Evolutionary conservation across 2,113 vertebrate species (phyloP), one percentile per base, ranked within the genome.

Genomic region (Neodontobutis hainanensis): DNA sequence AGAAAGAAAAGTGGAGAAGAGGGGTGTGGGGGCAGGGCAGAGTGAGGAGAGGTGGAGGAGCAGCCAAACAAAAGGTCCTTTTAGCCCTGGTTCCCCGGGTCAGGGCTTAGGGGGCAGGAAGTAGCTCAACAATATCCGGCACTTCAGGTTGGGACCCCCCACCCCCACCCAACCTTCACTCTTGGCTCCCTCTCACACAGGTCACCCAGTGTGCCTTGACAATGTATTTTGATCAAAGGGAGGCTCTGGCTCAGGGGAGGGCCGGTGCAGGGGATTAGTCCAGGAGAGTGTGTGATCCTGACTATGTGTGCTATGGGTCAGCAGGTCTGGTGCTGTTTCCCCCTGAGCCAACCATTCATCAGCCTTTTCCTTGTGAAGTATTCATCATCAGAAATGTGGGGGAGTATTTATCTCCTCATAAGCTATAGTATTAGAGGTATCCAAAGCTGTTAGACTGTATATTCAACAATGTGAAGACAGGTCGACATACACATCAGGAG

Each of bases 71-170:
- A 89, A 90, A 75, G 77, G 61, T 72, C 79, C 72, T 14, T 78
- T 83, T 86, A 84, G 81, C 83, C 55, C 8, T 36, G 64, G 57
- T 75, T 86, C 79, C 59, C 68, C 19, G 47, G 87, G 85, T 88
- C 89, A 90, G 59, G 77, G 83, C 86, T 88, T 83, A 73, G 65
- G 81, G 82, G 87, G 77, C 85, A 89, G 88, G 88, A 89, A 90
- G 85, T 85, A 83, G 68, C 15, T 49, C 71, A 78, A 85, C 84
- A 88, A 88, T 88, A 88, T 90, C 86, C 82, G 60, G 61, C 86
- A 78, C 86, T 88, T 80, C 74, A 86, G 75, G 72, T 81, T 81
- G 55, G 75, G 76, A 72, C 79, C 81, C 72, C 67, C 67, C 53
- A 50, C 53, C 79, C 75, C 75, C 68, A 53, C 34, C 15, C 15